A percentile compares a stretch with the other conserved stretches of the same genome.
Conservation (phyloP, 2,113 vertebrate genomes). For the Ptilorrhoa leucosticta region DNA sequence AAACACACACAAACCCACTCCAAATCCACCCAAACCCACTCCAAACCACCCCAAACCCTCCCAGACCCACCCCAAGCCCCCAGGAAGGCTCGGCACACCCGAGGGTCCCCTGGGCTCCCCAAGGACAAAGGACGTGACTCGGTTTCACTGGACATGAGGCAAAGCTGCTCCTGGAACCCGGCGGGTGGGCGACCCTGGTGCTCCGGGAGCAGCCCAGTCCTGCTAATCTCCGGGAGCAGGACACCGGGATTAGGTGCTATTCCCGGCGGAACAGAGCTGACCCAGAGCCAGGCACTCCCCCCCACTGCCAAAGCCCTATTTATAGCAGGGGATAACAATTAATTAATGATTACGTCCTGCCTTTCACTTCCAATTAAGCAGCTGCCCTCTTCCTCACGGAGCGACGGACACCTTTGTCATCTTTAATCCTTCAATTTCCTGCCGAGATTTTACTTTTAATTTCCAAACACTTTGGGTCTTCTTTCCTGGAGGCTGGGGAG, state of each 20-base stretch:
- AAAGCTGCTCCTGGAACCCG: not conserved
- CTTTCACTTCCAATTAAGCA: not conserved
- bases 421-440: not conserved
- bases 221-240: not conserved
- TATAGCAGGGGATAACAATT: not conserved
- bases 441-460: not conserved
- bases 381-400: not conserved
- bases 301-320: not conserved
- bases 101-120: not conserved
- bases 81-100: not conserved
- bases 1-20: not conserved
- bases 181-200: rapidly evolving
- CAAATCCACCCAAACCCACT: not conserved
- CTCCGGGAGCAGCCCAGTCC: not conserved
- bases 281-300: not conserved
- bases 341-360: not conserved
- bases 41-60: not conserved
- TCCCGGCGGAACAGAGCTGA: not conserved
- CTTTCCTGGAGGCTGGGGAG: not conserved
- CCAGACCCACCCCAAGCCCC: not conserved
- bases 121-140: not conserved
- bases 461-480: not conserved
- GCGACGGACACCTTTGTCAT: not conserved
- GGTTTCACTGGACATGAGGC: too few species aligned
- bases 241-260: not conserved